These are phyloP conservation scores for Rhinogobio ventralis DNA, from an alignment of 2,797 vertebrate species.

Conservation along the genomic window DNA sequence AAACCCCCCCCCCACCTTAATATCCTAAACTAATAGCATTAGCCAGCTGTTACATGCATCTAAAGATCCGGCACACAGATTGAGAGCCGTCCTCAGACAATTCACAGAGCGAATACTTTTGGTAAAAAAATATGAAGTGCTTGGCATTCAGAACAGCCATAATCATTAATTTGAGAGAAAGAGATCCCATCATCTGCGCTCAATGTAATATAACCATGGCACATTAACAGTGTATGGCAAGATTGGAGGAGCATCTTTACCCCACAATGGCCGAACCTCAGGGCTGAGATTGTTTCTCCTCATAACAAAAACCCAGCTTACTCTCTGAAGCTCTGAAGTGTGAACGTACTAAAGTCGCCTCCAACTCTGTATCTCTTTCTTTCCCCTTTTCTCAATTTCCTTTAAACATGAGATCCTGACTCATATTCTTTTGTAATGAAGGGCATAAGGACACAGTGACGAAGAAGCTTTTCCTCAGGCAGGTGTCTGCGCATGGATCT, in stretches of 20 bases:
- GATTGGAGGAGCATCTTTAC: slow-evolving; percentile 1
- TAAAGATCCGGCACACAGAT: slow-evolving; percentile 33
- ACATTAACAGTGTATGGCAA: neutral
- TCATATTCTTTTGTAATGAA: slow-evolving; percentile 39
- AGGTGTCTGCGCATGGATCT: slow-evolving; percentile 26
- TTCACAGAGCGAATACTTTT: slow-evolving; percentile 14
- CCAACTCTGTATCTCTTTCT: slow-evolving; percentile 19
- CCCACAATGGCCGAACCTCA: slow-evolving; percentile 8
- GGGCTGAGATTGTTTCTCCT: slow-evolving; percentile 23
- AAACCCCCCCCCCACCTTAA: slow-evolving; percentile 30
- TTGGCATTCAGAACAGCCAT: slow-evolving; percentile 14
- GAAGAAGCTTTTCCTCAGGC: slow-evolving; percentile 27
- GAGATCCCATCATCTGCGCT: slow-evolving; percentile 3
- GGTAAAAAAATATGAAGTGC: neutral
- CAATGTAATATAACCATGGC: neutral
- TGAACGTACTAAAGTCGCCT: neutral
- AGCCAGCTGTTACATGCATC: slow-evolving; percentile 53
- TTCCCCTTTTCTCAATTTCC: slow-evolving; percentile 14
- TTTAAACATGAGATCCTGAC: slow-evolving; percentile 37
- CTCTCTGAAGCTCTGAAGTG: slow-evolving; percentile 7
- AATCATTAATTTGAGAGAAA: slow-evolving; percentile 15
- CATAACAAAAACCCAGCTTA: slow-evolving; percentile 13
- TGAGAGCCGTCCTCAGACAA: slow-evolving; percentile 1
- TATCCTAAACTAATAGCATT: slow-evolving; percentile 53
- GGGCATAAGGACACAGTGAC: slow-evolving; percentile 19